These are phyloP conservation scores for Phyto melanocephala DNA, from an alignment of 2,888 invertebrate genomes.

Conservation along the genomic window DNA sequence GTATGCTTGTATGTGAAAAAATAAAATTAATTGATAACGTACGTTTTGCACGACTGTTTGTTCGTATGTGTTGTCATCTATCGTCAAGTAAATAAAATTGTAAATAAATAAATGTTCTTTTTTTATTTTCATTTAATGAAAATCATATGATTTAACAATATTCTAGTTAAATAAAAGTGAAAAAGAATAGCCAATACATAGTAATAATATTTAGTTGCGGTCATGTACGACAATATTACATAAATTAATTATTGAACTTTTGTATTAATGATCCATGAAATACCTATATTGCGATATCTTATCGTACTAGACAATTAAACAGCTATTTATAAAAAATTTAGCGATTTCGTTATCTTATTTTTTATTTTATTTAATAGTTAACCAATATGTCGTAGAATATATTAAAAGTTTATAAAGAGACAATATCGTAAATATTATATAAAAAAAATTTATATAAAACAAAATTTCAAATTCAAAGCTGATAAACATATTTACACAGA, in stretches of 20 bases:
- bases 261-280: no score
- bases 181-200: constrained; percentile 1
- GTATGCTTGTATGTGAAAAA: background rate
- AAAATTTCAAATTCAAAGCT: background rate
- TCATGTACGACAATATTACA: background rate
- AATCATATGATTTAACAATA: constrained; percentile 56
- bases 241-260: background rate
- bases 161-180: background rate
- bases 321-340: no score
- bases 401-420: background rate
- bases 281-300: no score
- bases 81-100: constrained; percentile 39
- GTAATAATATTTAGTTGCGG: background rate
- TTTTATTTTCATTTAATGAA: constrained; percentile 21
- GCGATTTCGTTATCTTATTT: no score
- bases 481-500: background rate
- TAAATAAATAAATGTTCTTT: background rate
- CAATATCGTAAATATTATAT: background rate
- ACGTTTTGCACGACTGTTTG: constrained; percentile 1
- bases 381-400: no score
- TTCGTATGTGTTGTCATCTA: background rate
- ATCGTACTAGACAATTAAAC: no score
- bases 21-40: constrained; percentile 35
- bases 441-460: background rate
- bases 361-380: no score